phyloP scores from a whole-genome alignment of 2,113 vertebrate genomes.

The Nesogale talazaci region DNA sequence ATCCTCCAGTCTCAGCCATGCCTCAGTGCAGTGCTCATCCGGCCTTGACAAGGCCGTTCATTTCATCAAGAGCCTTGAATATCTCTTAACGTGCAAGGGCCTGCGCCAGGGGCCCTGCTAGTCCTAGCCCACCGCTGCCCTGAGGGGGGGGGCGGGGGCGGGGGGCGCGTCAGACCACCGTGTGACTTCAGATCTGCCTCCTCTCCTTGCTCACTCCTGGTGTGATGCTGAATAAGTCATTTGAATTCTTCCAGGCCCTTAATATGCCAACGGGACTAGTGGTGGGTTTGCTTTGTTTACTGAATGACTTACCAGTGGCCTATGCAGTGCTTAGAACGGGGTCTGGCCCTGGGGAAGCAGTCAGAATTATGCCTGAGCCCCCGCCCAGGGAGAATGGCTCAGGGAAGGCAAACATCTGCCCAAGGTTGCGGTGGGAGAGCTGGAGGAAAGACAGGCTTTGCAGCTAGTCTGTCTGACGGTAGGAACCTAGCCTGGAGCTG shows the following conservation, averaged over 20 bases:
- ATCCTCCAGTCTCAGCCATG: not conserved
- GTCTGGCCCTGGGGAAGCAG: not conserved
- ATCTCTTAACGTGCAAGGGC: not conserved
- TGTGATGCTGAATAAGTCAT: not conserved
- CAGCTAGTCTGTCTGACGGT: not conserved
- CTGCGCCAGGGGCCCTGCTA: not conserved
- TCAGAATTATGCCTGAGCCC: constrained; percentile 8
- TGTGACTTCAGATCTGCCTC: not conserved
- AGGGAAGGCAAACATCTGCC: not conserved
- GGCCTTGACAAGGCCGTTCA: constrained; percentile 24
- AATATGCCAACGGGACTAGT: constrained; percentile 13
- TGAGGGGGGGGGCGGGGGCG: not conserved
- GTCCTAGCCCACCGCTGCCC: not conserved
- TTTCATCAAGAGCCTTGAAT: not conserved
- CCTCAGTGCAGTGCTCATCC: not conserved
- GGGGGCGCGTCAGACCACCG: too few relatives aligned
- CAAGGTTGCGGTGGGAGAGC: not conserved
- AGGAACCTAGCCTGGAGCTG: not conserved
- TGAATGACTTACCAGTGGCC: not conserved
- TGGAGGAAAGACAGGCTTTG: not conserved
- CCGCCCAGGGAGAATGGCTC: not conserved
- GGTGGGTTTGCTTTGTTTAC: not conserved
- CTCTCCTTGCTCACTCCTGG: not conserved
- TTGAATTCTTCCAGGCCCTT: constrained; percentile 16
- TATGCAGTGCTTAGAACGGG: constrained; percentile 10